A percentile compares a stretch with the other conserved stretches of the same genome.
Evolutionary conservation across 2,113 vertebrate species (phyloP).

Genomic region (Chaenocephalus aceratus): DNA sequence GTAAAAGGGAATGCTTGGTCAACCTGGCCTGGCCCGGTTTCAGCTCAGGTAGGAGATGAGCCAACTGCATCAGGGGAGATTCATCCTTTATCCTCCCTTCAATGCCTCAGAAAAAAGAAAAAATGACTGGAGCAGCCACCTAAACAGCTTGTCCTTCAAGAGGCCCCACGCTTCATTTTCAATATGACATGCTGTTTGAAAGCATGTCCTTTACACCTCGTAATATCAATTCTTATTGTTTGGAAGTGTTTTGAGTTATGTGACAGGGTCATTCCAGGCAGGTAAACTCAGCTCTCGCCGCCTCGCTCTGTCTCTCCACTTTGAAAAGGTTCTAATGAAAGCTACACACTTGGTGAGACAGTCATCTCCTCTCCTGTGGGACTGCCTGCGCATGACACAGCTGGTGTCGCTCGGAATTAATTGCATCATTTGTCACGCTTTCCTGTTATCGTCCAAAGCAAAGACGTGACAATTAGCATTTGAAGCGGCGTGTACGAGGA

Average conservation of each 20-base stretch:
- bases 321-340: conserved; percentile 21
- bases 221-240: conserved; percentile 20
- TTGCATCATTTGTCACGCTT: conserved; percentile 44
- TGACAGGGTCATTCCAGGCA: conserved; percentile 4
- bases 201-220: neutral
- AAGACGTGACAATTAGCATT: conserved; percentile 28
- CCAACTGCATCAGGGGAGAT: conserved; percentile 28
- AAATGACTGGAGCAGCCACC: neutral
- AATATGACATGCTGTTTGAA: conserved; percentile 8
- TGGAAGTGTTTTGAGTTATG: conserved; percentile 13
- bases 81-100: conserved; percentile 36
- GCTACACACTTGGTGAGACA: neutral
- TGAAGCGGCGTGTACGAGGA: conserved; percentile 16
- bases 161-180: neutral
- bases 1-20: conserved; percentile 28
- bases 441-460: conserved; percentile 21
- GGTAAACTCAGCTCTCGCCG: neutral
- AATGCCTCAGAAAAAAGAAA: conserved; percentile 3
- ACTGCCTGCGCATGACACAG: neutral
- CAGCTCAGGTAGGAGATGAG: conserved; percentile 33
- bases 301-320: neutral
- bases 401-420: conserved; percentile 48
- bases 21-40: conserved; percentile 21
- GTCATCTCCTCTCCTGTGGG: conserved; percentile 11
- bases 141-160: conserved; percentile 38